Evolutionary conservation across 2,797 vertebrate genomes (phyloP), one percentile per base, ranked within the genome.

Genomic region (Rhinichthys osculus): DNA sequence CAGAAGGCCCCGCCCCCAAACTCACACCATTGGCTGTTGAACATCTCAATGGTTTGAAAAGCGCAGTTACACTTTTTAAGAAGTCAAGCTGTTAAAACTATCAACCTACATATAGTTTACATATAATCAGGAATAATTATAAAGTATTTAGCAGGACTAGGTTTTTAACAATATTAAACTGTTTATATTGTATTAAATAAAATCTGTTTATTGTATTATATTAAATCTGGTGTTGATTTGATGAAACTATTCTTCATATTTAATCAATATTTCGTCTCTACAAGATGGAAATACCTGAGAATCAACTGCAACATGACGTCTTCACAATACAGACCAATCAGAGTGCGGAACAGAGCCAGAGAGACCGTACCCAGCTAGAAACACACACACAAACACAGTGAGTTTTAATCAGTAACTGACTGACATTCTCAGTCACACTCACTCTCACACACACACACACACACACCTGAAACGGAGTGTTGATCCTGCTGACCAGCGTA

Each of bases 241-340:
- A 64, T 5, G 11, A 64, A 30, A 64, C n/a, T 27, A 27, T 62
- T 11, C n/a, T 11, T 62, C 21, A 42, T 44, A n/a, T 72, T 72
- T 47, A n/a, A 27, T 33, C 1, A 3, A 54, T 38, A 38, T 38
- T 57, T 74, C 1, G 8, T 7, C 16, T 62, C 21, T n/a, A 16
- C n/a, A 44, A 38, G 30, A 81, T 44, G 72, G 30, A 14, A 67
- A 64, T 81, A 99, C 98, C 98, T 97, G 94, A 99, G 94, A 91
- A 99, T 93, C 9, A 99, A 95, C 84, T 99, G 98, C 79, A 99
- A 90, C 97, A 99, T 98, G 85, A 99, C 97, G 71, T 99, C 98
- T 93, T 99, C 98, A 93, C 98, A 99, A 90, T 98, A 97, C 88
- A 99, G 95, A 81, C 97, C 96, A 86, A 99, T 98, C 73, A 99